A percentile compares a stretch with the other conserved stretches of the same genome.
Evolutionary conservation across 2,888 invertebrate genomes (phyloP).

Genomic region (Amphipoea lucens): DNA sequence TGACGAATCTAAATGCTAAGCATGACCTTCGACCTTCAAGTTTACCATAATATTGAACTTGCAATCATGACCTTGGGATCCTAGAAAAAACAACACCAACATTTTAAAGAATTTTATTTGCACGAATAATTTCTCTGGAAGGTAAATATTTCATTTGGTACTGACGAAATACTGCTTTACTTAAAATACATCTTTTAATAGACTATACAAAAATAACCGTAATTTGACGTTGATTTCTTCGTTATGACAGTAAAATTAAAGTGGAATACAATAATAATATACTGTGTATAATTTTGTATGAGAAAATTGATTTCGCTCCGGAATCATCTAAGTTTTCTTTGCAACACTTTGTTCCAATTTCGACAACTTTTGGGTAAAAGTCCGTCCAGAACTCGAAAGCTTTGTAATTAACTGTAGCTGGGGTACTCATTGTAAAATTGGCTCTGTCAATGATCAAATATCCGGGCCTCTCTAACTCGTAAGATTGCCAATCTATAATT

Average conservation of each 20-base stretch:
- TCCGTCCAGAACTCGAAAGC: constrained; percentile 96
- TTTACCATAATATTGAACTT: neutral
- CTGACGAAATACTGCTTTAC: constrained; percentile 70
- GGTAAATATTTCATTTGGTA: constrained; percentile 73
- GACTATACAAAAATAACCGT: constrained; percentile 86
- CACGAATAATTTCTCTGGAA: constrained; percentile 68
- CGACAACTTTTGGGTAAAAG: constrained; percentile 94
- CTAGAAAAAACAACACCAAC: constrained; percentile 33
- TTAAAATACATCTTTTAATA: constrained; percentile 84
- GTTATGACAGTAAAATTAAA: constrained; percentile 78
- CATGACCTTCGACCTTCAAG: constrained; percentile 64
- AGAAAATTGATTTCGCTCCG: constrained; percentile 74
- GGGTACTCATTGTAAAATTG: constrained; percentile 94
- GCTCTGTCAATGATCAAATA: constrained; percentile 93
- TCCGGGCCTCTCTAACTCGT: constrained; percentile 92
- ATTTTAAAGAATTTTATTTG: constrained; percentile 71
- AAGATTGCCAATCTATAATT: constrained; percentile 94
- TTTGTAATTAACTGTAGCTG: constrained; percentile 92
- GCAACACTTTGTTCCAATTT: constrained; percentile 94
- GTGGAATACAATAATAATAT: constrained; percentile 76
- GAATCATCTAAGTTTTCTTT: constrained; percentile 89
- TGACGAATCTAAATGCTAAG: constrained; percentile 64
- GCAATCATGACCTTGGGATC: neutral
- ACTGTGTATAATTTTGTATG: constrained; percentile 72
- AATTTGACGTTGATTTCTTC: constrained; percentile 67